These are phyloP conservation scores for Hoplostethus atlanticus DNA, from an alignment of 2,797 vertebrate species.

Conservation along the genomic window DNA sequence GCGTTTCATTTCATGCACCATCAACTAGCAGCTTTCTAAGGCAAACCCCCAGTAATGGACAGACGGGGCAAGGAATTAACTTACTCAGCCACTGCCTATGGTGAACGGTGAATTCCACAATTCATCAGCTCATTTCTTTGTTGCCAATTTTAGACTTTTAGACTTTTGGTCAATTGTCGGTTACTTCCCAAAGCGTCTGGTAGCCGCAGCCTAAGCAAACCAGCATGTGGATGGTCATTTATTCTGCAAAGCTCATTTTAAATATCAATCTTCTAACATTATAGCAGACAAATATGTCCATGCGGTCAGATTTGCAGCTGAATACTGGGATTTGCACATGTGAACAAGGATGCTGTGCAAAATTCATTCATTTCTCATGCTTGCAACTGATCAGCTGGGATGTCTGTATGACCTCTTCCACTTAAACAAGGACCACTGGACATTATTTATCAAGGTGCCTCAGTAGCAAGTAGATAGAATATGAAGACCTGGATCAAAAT, in stretches of 20 bases:
- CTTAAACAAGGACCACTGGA: background rate
- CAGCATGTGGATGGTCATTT: too few relatives aligned
- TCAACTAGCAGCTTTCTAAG: background rate
- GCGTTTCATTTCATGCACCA: background rate
- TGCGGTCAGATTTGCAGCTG: background rate
- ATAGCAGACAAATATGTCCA: background rate
- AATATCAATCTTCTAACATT: too few relatives aligned
- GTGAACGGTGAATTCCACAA: too few relatives aligned
- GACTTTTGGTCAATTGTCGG: too few relatives aligned
- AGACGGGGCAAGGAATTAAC: too few relatives aligned
- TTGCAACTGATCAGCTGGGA: background rate
- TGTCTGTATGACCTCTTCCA: background rate
- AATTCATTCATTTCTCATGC: background rate
- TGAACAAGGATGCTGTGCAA: background rate
- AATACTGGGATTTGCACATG: background rate
- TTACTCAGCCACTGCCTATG: too few relatives aligned
- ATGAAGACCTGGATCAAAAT: constrained; percentile 37
- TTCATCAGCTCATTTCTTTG: too few relatives aligned
- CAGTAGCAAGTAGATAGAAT: constrained; percentile 3
- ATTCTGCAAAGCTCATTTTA: too few relatives aligned
- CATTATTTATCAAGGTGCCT: background rate
- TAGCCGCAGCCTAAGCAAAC: too few relatives aligned
- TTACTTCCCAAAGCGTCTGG: too few relatives aligned
- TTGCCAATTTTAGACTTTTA: too few relatives aligned
- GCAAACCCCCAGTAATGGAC: background rate